Base-by-base conservation (phyloP, 2,888 invertebrate species). In the Agrypnus murinus region DNA sequence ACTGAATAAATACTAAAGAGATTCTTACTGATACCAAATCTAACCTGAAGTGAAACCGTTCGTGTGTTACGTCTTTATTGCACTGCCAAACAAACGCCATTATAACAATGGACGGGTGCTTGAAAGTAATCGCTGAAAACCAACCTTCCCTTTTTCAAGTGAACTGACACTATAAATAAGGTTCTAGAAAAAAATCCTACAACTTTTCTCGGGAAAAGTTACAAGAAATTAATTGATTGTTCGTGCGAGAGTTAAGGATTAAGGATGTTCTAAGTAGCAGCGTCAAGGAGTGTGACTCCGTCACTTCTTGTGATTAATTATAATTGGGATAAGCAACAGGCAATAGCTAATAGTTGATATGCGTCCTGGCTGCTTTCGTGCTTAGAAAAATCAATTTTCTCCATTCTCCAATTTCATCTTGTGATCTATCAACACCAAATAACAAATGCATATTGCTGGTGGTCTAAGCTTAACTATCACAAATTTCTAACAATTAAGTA, bases 211-310 rank as follows among this genome's bases (percentile, higher is more conserved):
- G 14, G 3, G 15, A 5, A 48, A 10, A 12, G 48, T 17, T 36
- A 46, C 45, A 64, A 53, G 62, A 64, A 50, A 43, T 62, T 64
- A 64, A 64, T 64, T 64, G 53, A 55, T 64, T 43, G 64, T 53
- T 64, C 25, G 38, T 55, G 43, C 25, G 38, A 43, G 10, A 53
- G 32, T 25, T n/a, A 55, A 64, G 48, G 46, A 63, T 48, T 63
- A 63, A 55, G 15, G 40, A 55, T 31, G 31, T 38, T 43, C 36
- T 38, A 48, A 62, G 48, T 62, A 14, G 62, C 48, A 62, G 34
- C 43, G 46, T 63, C 50, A 32, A 32, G 55, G 17, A 55, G 53
- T 55, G 31, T 43, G 53, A 64, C 32, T 50, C 53, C 40, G 38
- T 55, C 53, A 53, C 48, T 34, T 50, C 31, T 63, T 55, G 50